phyloP scores from a whole-genome alignment of 1,140 invertebrate genomes.

The Drosophila arizonae region DNA sequence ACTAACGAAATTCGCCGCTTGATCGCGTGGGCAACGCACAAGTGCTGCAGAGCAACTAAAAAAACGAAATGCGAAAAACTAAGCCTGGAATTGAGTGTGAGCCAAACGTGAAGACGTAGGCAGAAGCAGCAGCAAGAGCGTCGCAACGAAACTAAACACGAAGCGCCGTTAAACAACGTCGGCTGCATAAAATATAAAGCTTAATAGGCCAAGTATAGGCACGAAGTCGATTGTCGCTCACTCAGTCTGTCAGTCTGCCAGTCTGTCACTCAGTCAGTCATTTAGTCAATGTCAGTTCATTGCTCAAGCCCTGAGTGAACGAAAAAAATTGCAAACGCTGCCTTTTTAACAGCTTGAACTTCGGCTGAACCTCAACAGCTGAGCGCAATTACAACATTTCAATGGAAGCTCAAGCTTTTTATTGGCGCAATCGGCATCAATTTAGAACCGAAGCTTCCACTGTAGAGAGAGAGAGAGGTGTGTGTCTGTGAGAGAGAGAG shows the following conservation, averaged over 20 bases:
- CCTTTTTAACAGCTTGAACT: constrained; percentile 49
- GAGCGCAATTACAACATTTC: constrained; percentile 54
- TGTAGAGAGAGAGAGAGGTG: constrained; percentile 1
- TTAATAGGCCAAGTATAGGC: constrained; percentile 29
- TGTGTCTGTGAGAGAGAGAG: constrained; percentile 3
- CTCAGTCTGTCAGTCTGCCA: background rate
- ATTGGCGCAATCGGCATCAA: constrained; percentile 31
- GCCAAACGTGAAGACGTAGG: constrained; percentile 1
- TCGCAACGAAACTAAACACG: constrained; percentile 19
- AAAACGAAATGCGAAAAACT: constrained; percentile 40
- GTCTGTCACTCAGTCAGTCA: constrained; percentile 24
- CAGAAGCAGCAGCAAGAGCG: constrained; percentile 1
- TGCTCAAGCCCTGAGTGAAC: constrained; percentile 52
- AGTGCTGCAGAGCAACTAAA: constrained; percentile 47
- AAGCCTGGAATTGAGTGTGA: constrained; percentile 59
- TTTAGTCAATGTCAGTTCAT: constrained; percentile 30
- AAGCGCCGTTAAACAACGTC: constrained; percentile 34
- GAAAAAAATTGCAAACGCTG: constrained; percentile 30
- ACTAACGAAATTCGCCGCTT: constrained; percentile 21
- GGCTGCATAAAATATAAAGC: constrained; percentile 41
- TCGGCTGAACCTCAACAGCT: constrained; percentile 52
- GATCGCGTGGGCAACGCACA: constrained; percentile 33
- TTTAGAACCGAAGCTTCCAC: constrained; percentile 24
- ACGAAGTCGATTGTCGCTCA: constrained; percentile 6
- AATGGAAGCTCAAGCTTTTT: constrained; percentile 36